phyloP scores from a whole-genome alignment of 2,113 vertebrate species.

The Pteruthius melanotis region DNA sequence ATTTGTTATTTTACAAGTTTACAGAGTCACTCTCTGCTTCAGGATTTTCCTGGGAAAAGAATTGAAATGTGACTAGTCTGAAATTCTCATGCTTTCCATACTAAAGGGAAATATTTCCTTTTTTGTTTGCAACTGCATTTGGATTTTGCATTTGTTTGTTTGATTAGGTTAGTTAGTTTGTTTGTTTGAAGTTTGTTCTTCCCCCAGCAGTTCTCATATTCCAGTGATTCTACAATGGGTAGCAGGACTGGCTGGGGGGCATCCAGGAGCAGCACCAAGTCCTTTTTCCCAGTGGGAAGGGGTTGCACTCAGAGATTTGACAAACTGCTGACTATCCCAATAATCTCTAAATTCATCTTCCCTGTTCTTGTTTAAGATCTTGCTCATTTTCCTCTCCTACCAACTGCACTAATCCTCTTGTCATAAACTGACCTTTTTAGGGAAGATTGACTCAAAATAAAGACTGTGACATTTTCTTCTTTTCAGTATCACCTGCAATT shows the following conservation, averaged over 20 bases:
- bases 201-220: not conserved
- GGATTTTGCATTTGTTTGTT: not conserved
- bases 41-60: not conserved
- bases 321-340: accelerated
- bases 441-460: not conserved
- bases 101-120: not conserved
- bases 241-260: not conserved
- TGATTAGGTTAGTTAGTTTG: not conserved
- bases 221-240: not conserved
- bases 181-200: not conserved
- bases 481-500: not conserved
- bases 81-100: not conserved
- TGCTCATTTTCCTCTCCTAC: not conserved
- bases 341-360: not conserved
- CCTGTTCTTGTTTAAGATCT: not conserved
- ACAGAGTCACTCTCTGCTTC: not conserved
- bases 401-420: not conserved
- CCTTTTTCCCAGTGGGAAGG: not conserved
- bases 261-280: not conserved
- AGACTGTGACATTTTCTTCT: not conserved
- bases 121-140: not conserved
- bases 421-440: not conserved
- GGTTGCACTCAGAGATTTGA: not conserved
- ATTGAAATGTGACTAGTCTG: not conserved
- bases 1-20: not conserved